phyloP scores from a whole-genome alignment of 2,888 invertebrate genomes.

The Phorcus lineatus region DNA sequence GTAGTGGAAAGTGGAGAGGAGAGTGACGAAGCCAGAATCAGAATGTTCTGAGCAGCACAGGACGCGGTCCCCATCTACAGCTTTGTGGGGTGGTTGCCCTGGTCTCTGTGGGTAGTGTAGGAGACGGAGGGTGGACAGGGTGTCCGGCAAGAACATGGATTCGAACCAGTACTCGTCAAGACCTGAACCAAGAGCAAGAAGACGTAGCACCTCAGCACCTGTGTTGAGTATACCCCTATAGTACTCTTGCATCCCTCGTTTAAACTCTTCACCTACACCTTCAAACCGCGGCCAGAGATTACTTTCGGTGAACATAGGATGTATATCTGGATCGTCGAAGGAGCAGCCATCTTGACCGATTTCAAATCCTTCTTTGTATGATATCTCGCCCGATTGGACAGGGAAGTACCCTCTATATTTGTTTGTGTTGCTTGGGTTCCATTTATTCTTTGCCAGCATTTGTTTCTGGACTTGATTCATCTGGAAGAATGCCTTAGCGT shows the following conservation, averaged over 20 bases:
- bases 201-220: slow-evolving; percentile 49
- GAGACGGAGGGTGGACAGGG: slow-evolving; percentile 55
- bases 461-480: slow-evolving; percentile 43
- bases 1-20: slow-evolving; percentile 50
- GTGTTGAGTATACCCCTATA: slow-evolving; percentile 45
- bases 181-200: slow-evolving; percentile 53
- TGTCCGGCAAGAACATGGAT: slow-evolving; percentile 50
- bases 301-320: slow-evolving; percentile 53
- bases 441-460: slow-evolving; percentile 43
- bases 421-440: slow-evolving; percentile 49
- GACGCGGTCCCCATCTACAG: slow-evolving; percentile 49
- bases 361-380: slow-evolving; percentile 61
- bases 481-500: slow-evolving; percentile 53
- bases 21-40: slow-evolving; percentile 55
- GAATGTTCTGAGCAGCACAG: slow-evolving; percentile 51
- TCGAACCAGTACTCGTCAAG: slow-evolving; percentile 55
- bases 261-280: slow-evolving; percentile 48
- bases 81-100: slow-evolving; percentile 44
- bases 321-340: slow-evolving; percentile 43
- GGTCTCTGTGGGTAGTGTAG: slow-evolving; percentile 60
- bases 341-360: slow-evolving; percentile 47
- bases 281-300: slow-evolving; percentile 54
- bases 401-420: slow-evolving; percentile 62
- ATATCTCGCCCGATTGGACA: slow-evolving; percentile 47
- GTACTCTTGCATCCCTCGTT: slow-evolving; percentile 41